Evolutionary conservation across 1,140 invertebrate species (phyloP).

Genomic region (Drosophila pseudoobscura): DNA sequence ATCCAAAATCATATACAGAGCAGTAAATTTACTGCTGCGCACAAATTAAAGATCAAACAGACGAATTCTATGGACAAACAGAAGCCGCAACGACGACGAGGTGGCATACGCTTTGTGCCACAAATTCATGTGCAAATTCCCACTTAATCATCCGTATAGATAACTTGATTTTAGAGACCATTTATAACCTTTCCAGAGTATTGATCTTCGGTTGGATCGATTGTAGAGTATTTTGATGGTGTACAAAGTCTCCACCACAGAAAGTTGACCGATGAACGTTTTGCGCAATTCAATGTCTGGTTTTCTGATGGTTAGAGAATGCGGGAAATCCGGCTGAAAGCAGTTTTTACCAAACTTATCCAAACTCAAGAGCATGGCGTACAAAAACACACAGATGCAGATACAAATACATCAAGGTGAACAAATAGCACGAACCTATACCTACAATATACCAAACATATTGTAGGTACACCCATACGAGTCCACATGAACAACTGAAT

Average conservation of each 20-base stretch:
- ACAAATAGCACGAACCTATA: conserved; percentile 16
- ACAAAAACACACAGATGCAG: conserved; percentile 42
- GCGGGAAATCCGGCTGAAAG: conserved; percentile 75
- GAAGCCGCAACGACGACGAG: neutral
- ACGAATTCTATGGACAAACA: neutral
- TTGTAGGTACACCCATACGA: neutral
- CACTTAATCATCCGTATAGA: too few relatives aligned
- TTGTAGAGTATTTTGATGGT: conserved; percentile 10
- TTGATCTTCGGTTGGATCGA: conserved; percentile 4
- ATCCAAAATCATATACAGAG: conserved; percentile 13
- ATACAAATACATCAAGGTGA: conserved; percentile 15
- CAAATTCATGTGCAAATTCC: neutral
- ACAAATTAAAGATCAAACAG: conserved; percentile 56
- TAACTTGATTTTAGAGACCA: too few relatives aligned
- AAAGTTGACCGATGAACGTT: conserved; percentile 21
- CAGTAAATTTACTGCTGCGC: conserved; percentile 22
- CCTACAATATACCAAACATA: conserved; percentile 13
- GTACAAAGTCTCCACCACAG: conserved; percentile 3
- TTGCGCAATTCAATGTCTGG: conserved; percentile 41
- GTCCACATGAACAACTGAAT: neutral
- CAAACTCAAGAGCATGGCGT: conserved; percentile 73
- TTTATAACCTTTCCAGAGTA: too few relatives aligned
- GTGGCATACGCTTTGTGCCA: conserved; percentile 4
- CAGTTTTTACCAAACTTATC: conserved; percentile 81
- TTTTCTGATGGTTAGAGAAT: conserved; percentile 38